Percentiles rank a stretch among this genome's conserved stretches.
phyloP scores from a whole-genome alignment of 1,140 invertebrate genomes.

The Pachyrhynchus sulphureomaculatus region DNA sequence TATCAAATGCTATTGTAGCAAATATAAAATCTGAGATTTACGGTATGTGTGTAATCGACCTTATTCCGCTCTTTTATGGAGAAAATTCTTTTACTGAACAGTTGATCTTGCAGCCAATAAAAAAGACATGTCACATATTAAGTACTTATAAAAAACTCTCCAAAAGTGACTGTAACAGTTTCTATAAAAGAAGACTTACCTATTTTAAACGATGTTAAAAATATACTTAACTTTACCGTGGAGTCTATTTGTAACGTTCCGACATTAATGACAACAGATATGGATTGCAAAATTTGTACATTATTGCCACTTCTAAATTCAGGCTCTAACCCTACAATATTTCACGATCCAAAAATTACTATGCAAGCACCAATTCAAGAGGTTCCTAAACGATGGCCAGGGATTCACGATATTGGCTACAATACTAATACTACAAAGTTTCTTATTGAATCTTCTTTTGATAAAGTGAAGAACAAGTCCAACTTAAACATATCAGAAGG shows the following conservation, averaged over 20 bases:
- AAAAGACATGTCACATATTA: constrained; percentile 27
- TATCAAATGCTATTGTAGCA: background rate
- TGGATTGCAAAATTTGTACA: constrained; percentile 36
- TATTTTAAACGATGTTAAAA: constrained; percentile 6
- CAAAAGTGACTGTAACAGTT: constrained; percentile 34
- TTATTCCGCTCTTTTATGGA: constrained; percentile 33
- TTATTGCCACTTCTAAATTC: constrained; percentile 29
- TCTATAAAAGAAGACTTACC: constrained; percentile 28
- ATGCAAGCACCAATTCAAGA: background rate
- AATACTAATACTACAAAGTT: constrained; percentile 34
- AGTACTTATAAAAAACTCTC: constrained; percentile 31
- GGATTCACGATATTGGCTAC: constrained; percentile 22
- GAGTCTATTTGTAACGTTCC: constrained; percentile 43
- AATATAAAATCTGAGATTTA: constrained; percentile 13
- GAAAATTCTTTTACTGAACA: constrained; percentile 31
- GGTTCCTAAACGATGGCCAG: constrained; percentile 36
- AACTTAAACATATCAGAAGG: constrained; percentile 30
- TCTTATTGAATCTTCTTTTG: constrained; percentile 23
- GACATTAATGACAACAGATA: constrained; percentile 30
- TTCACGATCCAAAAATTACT: constrained; percentile 18
- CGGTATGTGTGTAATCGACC: constrained; percentile 32
- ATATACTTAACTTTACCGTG: constrained; percentile 38
- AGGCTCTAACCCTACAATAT: background rate
- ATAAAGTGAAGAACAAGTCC: constrained; percentile 17
- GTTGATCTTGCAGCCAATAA: constrained; percentile 26